Evolutionary conservation across 1,140 invertebrate species (phyloP).

Genomic region (Tetragnatha versicolor): DNA sequence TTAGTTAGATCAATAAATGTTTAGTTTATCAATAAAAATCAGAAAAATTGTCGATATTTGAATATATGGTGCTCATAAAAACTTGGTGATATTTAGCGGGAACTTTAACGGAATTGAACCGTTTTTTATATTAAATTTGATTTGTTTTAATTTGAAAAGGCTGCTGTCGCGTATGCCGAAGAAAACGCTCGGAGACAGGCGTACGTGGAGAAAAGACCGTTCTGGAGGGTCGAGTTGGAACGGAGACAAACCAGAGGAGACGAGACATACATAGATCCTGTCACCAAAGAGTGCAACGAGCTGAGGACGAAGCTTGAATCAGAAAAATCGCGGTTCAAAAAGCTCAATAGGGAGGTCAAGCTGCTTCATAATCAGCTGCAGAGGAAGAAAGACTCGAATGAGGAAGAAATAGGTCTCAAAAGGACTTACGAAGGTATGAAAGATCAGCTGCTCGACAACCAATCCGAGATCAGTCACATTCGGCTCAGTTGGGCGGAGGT

Average conservation of each 20-base stretch:
- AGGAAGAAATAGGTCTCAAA: neutral
- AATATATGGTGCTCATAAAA: no score
- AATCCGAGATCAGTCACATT: neutral
- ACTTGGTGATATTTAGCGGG: no score
- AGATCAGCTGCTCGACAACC: neutral
- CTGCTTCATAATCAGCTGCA: neutral
- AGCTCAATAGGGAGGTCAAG: neutral
- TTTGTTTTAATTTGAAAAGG: no score
- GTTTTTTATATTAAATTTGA: no score
- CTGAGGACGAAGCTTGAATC: neutral
- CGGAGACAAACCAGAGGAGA: neutral
- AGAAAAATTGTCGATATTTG: no score
- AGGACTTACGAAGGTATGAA: neutral
- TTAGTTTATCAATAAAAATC: no score
- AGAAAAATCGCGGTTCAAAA: neutral
- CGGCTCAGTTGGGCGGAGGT: neutral
- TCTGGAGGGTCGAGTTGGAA: neutral
- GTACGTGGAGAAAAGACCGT: neutral
- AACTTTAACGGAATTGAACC: no score
- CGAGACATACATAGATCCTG: neutral
- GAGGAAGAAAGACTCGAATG: neutral
- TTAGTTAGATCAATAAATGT: no score
- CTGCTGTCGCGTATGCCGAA: no score
- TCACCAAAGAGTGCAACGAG: neutral
- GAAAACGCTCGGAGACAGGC: neutral